Conservation (phyloP, 2,113 vertebrate genomes). For the Noturus placidus region DNA sequence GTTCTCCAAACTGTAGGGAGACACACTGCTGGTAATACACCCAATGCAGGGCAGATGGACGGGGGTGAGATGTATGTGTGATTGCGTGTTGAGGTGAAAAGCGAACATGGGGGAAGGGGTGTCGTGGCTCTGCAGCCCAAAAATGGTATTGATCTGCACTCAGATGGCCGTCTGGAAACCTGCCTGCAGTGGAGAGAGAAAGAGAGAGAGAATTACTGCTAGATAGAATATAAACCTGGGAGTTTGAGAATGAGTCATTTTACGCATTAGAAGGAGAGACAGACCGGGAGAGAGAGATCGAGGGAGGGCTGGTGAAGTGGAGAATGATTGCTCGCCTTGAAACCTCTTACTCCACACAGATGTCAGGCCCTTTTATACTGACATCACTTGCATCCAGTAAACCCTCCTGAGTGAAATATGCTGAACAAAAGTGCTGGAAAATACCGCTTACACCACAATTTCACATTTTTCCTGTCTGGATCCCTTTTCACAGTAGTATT, state of each 20-base stretch:
- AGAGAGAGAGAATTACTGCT: background rate
- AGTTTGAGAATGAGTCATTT: slow-evolving; percentile 15
- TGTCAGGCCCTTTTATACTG: slow-evolving; percentile 28
- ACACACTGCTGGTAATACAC: slow-evolving; percentile 65
- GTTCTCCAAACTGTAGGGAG: slow-evolving; percentile 61
- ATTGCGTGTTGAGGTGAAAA: slow-evolving; percentile 12
- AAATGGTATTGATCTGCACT: slow-evolving; percentile 73
- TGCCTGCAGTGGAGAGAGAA: slow-evolving; percentile 38
- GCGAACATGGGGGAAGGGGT: slow-evolving; percentile 41
- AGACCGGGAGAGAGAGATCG: background rate
- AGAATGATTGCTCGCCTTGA: slow-evolving; percentile 25
- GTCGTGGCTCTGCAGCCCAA: slow-evolving; percentile 65
- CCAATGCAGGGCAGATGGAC: slow-evolving; percentile 60
- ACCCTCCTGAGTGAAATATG: slow-evolving; percentile 28
- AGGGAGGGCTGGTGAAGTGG: slow-evolving; percentile 28
- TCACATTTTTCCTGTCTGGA: background rate
- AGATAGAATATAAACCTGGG: background rate
- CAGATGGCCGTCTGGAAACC: slow-evolving; percentile 69
- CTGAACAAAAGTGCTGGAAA: slow-evolving; percentile 18
- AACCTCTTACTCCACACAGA: slow-evolving; percentile 36
- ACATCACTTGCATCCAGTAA: slow-evolving; percentile 15
- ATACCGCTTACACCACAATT: background rate
- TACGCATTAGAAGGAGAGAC: background rate
- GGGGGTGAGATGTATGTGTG: slow-evolving; percentile 36
- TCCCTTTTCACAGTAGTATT: background rate